These are phyloP conservation scores for Marisa cornuarietis DNA, from an alignment of 1,140 invertebrate genomes.

Conservation along the genomic window DNA sequence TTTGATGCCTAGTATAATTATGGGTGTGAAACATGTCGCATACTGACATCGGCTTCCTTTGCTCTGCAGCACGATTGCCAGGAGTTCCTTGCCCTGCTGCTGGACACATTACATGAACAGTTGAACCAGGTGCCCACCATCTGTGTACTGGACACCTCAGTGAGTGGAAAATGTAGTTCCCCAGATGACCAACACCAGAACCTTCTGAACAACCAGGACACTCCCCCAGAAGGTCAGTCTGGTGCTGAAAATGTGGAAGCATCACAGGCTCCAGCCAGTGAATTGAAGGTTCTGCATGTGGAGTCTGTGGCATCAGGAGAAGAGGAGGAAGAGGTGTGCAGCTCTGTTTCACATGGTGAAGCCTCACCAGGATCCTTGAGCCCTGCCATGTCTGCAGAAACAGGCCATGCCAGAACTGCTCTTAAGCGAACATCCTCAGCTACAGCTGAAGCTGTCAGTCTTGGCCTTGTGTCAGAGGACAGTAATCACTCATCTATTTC, in stretches of 20 bases:
- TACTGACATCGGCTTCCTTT: not conserved
- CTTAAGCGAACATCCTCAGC: slow-evolving; percentile 28
- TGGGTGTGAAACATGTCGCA: no score
- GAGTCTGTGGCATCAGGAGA: slow-evolving; percentile 6
- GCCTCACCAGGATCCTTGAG: not conserved
- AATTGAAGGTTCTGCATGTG: not conserved
- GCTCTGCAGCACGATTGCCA: slow-evolving; percentile 76
- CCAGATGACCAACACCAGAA: not conserved
- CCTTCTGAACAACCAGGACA: slow-evolving; percentile 20
- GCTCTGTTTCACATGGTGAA: slow-evolving; percentile 19
- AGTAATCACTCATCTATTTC: slow-evolving; percentile 54
- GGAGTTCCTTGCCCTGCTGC: slow-evolving; percentile 76
- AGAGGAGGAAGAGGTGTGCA: slow-evolving; percentile 15
- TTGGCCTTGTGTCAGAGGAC: slow-evolving; percentile 42
- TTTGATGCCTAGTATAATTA: no score
- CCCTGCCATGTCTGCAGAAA: slow-evolving; percentile 26
- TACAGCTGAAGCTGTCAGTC: slow-evolving; percentile 4
- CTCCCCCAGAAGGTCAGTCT: not conserved
- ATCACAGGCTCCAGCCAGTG: no score
- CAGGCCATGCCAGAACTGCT: slow-evolving; percentile 12
- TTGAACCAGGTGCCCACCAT: slow-evolving; percentile 65
- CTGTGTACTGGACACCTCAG: slow-evolving; percentile 1
- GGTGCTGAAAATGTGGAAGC: not conserved
- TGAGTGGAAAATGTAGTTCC: not conserved
- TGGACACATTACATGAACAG: slow-evolving; percentile 78